Conservation (phyloP, 2,797 vertebrate genomes). For the Apodemus agrarius region DNA sequence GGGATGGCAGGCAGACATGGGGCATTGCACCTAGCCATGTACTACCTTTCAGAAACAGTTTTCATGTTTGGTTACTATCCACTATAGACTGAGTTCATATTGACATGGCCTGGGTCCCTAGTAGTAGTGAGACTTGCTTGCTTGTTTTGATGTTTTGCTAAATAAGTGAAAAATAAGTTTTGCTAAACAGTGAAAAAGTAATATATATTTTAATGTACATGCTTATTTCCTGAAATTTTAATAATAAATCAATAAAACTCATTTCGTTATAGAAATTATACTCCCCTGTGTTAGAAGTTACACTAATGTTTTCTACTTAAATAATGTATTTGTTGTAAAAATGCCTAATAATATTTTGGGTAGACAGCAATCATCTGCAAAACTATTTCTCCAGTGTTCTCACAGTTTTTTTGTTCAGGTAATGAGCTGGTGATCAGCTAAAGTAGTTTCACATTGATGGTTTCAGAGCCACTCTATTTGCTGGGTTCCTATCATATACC, state of each 20-base stretch:
- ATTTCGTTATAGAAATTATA: slow-evolving; percentile 23
- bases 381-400: slow-evolving; percentile 15
- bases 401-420: not conserved
- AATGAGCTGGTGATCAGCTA: slow-evolving; percentile 35
- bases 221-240: not conserved
- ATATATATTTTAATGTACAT: slow-evolving; percentile 5
- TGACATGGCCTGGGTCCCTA: not conserved
- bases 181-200: not conserved
- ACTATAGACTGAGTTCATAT: not conserved
- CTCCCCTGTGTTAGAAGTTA: not conserved
- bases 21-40: not conserved
- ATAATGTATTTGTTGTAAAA: slow-evolving; percentile 1
- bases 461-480: slow-evolving; percentile 26
- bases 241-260: not conserved
- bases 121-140: not conserved
- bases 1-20: not conserved
- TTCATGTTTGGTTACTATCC: not conserved
- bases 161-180: not conserved
- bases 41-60: not conserved
- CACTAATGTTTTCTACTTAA: not conserved
- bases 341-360: not conserved
- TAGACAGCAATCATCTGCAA: not conserved
- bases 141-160: not conserved
- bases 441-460: not conserved
- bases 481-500: slow-evolving; percentile 25